phyloP scores from a whole-genome alignment of 1,140 invertebrate genomes.

The Telenomus remus region DNA sequence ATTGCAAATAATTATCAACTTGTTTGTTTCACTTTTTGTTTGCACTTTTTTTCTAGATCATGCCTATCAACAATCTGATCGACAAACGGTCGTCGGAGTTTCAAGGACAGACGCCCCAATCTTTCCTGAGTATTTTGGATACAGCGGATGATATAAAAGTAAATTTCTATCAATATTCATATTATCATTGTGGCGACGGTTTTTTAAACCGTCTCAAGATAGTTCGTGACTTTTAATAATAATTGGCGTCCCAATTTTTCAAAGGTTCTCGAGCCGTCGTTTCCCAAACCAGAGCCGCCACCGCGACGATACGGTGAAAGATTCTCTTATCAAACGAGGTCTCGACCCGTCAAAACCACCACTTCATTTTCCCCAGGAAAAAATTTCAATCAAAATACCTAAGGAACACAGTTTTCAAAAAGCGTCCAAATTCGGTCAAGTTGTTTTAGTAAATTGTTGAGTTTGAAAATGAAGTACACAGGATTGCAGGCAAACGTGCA shows the following conservation, averaged over 20 bases:
- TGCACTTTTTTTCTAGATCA: slow-evolving; percentile 57
- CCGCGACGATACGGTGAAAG: slow-evolving; percentile 42
- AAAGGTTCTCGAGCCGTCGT: slow-evolving; percentile 48
- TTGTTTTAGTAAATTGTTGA: neutral
- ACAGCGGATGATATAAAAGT: slow-evolving; percentile 15
- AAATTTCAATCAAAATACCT: neutral
- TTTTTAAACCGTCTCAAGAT: no score
- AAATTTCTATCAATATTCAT: no score
- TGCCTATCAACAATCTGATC: neutral
- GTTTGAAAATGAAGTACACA: neutral
- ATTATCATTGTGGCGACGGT: no score
- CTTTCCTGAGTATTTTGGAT: neutral
- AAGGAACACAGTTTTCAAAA: neutral
- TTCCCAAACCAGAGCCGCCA: slow-evolving; percentile 45
- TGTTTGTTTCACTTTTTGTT: no score
- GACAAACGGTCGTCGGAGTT: slow-evolving; percentile 1
- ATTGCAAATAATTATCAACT: no score
- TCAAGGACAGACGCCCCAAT: neutral
- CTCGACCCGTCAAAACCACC: slow-evolving; percentile 14
- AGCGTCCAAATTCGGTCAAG: neutral
- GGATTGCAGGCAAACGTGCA: neutral
- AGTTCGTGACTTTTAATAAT: slow-evolving; percentile 49
- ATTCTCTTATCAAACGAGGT: slow-evolving; percentile 18
- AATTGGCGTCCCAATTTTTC: slow-evolving; percentile 51
- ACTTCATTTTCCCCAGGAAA: slow-evolving; percentile 21